These are phyloP conservation scores for Cantharis lateralis DNA, from an alignment of 2,888 invertebrate genomes.

Conservation along the genomic window DNA sequence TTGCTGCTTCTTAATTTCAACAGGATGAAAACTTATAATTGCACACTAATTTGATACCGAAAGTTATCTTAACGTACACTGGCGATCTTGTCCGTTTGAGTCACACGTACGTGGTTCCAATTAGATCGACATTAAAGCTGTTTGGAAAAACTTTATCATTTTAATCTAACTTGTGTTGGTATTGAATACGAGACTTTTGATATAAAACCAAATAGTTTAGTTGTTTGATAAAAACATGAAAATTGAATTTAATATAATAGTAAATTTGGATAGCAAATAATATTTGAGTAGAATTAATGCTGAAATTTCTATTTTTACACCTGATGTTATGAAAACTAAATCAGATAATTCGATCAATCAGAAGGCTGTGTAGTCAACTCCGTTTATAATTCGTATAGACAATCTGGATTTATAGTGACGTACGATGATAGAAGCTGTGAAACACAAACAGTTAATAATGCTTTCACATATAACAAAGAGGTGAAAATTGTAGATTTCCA, in stretches of 20 bases:
- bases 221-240: no score
- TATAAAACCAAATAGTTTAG: no score
- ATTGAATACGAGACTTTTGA: no score
- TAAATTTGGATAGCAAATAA: no score
- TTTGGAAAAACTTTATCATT: no score
- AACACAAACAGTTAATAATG: neutral
- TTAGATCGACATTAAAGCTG: no score
- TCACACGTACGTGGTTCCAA: no score
- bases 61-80: neutral
- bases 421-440: neutral
- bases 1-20: neutral
- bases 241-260: no score
- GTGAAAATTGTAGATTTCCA: neutral
- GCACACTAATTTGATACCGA: neutral
- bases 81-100: no score
- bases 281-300: neutral
- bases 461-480: neutral
- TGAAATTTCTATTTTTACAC: neutral
- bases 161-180: no score
- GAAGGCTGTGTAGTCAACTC: neutral
- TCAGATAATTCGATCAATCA: neutral
- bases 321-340: neutral
- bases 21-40: neutral
- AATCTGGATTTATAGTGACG: neutral
- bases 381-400: neutral